These are phyloP conservation scores for Drosophila rufa DNA, from an alignment of 1,140 invertebrate genomes.

Conservation along the genomic window DNA sequence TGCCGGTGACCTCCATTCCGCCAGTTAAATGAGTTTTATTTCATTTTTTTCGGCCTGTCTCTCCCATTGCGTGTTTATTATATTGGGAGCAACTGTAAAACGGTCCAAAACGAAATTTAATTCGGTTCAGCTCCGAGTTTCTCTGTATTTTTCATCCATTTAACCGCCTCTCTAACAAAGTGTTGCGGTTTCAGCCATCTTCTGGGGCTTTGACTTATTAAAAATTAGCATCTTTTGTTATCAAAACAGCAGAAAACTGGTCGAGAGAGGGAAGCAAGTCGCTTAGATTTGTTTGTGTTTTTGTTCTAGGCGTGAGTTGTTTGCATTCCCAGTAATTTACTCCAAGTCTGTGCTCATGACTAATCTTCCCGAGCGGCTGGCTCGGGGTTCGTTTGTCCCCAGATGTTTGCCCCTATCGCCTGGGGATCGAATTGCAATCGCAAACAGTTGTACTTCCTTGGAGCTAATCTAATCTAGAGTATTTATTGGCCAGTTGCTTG, in stretches of 20 bases:
- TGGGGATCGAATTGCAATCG: constrained; percentile 47
- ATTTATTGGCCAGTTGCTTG: constrained; percentile 34
- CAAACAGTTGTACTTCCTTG: constrained; percentile 34
- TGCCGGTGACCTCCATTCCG: constrained; percentile 51
- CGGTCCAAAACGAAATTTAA: constrained; percentile 44
- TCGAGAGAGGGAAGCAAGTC: too few relatives aligned
- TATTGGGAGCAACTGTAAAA: constrained; percentile 49
- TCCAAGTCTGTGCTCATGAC: constrained; percentile 20
- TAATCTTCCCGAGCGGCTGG: constrained; percentile 18
- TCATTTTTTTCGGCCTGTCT: constrained; percentile 28
- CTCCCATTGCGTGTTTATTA: constrained; percentile 56
- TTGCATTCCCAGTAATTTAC: constrained; percentile 36
- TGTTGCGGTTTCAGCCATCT: constrained; percentile 43
- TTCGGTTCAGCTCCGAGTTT: constrained; percentile 27
- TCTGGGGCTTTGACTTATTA: constrained; percentile 29
- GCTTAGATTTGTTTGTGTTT: constrained; percentile 15
- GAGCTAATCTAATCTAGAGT: constrained; percentile 46
- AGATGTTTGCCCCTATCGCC: constrained; percentile 21
- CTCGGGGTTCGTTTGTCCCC: constrained; percentile 16
- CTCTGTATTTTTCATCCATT: constrained; percentile 23
- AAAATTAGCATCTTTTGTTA: constrained; percentile 72
- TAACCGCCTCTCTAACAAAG: constrained; percentile 22
- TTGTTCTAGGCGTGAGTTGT: constrained; percentile 35
- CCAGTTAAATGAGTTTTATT: constrained; percentile 47
- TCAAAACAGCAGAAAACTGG: constrained; percentile 43